Conservation (phyloP, 2,797 vertebrate genomes). For the Crenuchus spilurus region DNA sequence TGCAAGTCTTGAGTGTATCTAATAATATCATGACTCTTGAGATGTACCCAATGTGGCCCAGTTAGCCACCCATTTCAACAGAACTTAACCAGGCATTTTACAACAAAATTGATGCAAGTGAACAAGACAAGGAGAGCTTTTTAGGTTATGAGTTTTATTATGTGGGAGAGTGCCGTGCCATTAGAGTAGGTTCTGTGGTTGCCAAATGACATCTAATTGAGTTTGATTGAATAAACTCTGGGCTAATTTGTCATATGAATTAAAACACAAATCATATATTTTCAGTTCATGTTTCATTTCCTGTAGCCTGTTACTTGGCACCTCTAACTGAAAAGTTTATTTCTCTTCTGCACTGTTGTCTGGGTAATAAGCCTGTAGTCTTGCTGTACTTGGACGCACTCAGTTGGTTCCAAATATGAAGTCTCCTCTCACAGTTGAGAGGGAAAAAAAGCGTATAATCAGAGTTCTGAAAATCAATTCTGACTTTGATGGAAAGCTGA, state of each 20-base stretch:
- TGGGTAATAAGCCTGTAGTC: slow-evolving; percentile 51
- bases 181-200: neutral
- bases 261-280: neutral
- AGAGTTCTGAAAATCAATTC: slow-evolving; percentile 62
- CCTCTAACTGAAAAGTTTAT: neutral
- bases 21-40: neutral
- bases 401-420: slow-evolving; percentile 63
- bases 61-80: neutral
- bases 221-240: neutral
- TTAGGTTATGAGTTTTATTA: slow-evolving; percentile 4
- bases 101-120: neutral
- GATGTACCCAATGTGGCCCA: neutral
- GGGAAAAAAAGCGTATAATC: slow-evolving; percentile 53
- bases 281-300: neutral
- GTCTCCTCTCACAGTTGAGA: slow-evolving; percentile 54
- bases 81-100: neutral
- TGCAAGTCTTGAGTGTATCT: neutral
- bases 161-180: neutral
- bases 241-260: neutral
- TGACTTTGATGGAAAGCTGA: slow-evolving; percentile 70
- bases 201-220: slow-evolving; percentile 18
- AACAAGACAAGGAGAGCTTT: neutral
- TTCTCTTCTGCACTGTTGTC: neutral
- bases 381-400: slow-evolving; percentile 49
- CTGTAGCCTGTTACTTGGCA: neutral